These are phyloP conservation scores for Prunella himalayana DNA, from an alignment of 2,113 vertebrate species.

Conservation along the genomic window DNA sequence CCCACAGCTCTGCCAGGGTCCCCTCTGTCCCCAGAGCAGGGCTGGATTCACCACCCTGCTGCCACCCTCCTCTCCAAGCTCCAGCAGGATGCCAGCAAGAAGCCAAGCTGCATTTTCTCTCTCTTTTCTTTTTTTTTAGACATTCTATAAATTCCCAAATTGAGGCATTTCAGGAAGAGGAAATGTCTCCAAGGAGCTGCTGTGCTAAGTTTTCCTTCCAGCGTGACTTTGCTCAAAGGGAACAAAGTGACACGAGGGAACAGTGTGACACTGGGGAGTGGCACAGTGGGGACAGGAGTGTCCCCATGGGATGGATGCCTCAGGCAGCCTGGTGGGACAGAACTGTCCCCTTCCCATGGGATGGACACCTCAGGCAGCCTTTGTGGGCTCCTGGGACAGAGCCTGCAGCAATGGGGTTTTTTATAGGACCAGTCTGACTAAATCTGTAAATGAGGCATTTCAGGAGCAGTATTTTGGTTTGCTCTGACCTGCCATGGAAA, in stretches of 20 bases:
- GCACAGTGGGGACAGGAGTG: fast-evolving
- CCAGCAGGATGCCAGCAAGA: neutral
- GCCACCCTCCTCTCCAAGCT: neutral
- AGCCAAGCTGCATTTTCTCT: neutral
- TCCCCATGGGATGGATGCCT: neutral
- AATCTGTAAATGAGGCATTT: neutral
- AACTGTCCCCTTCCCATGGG: fast-evolving
- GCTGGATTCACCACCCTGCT: fast-evolving
- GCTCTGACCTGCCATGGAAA: neutral
- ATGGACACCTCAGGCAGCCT: neutral
- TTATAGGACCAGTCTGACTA: neutral
- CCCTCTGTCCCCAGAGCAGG: neutral
- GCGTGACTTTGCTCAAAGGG: neutral
- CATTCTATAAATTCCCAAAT: slow-evolving; percentile 23
- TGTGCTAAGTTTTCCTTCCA: neutral
- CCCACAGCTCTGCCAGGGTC: fast-evolving
- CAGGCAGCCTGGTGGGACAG: neutral
- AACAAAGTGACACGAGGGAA: neutral
- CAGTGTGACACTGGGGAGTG: neutral
- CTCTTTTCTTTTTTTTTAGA: neutral
- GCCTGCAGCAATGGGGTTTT: neutral
- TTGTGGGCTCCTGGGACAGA: neutral
- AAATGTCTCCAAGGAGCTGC: neutral
- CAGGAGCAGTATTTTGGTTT: neutral
- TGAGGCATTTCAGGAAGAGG: neutral